These are phyloP conservation scores for Agelastica alni DNA, from an alignment of 2,888 invertebrate genomes.

Conservation along the genomic window DNA sequence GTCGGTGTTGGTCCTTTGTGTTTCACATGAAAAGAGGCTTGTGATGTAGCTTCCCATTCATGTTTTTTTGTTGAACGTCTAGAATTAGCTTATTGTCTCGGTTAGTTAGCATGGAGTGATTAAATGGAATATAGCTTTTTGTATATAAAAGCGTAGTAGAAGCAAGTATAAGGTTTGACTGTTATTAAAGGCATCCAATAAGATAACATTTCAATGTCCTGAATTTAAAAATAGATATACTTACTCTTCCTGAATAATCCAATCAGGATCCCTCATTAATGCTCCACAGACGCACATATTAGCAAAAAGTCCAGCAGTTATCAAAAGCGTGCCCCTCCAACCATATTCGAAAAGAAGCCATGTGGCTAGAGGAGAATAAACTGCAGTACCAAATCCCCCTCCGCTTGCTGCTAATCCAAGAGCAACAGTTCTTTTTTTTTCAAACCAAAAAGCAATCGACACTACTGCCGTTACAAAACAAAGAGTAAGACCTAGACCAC, in stretches of 20 bases:
- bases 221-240: not conserved
- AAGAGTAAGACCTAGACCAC: constrained; percentile 81
- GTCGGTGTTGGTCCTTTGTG: too few species aligned
- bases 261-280: constrained; percentile 86
- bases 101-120: too few species aligned
- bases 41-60: too few species aligned
- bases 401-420: constrained; percentile 88
- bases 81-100: too few species aligned
- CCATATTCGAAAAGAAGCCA: constrained; percentile 76
- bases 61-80: too few species aligned
- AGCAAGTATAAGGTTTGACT: too few species aligned
- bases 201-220: too few species aligned
- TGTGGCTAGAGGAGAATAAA: constrained; percentile 84
- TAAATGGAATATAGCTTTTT: too few species aligned
- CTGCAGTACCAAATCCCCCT: constrained; percentile 85
- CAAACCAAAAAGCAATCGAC: constrained; percentile 91
- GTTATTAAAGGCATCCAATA: too few species aligned
- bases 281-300: constrained; percentile 86
- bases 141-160: too few species aligned
- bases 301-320: constrained; percentile 82
- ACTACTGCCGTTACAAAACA: constrained; percentile 93
- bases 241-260: constrained; percentile 70
- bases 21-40: too few species aligned
- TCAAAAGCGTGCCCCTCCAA: constrained; percentile 81
- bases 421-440: constrained; percentile 82